Conservation (phyloP, 2,888 invertebrate species). For the Pseudococcus longispinus region DNA sequence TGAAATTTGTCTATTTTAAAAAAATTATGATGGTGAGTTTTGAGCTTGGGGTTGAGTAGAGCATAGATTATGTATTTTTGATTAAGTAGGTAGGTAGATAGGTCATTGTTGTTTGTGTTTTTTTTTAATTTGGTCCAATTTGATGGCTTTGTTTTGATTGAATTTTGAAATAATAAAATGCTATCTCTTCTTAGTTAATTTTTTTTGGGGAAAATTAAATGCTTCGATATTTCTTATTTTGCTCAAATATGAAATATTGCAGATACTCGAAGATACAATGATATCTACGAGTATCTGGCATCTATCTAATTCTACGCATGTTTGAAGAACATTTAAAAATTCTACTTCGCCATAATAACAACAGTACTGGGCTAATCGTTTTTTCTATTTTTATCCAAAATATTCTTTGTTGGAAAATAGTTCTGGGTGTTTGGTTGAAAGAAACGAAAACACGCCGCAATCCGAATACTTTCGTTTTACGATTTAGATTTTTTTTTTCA, state of each 20-base stretch:
- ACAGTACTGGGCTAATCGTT: neutral
- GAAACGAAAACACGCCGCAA: neutral
- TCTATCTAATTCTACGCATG: neutral
- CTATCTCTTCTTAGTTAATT: no score
- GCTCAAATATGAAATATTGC: no score
- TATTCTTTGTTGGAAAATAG: neutral
- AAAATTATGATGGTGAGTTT: neutral
- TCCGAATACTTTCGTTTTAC: neutral
- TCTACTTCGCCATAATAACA: neutral
- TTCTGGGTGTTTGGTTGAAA: neutral
- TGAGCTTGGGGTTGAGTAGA: neutral
- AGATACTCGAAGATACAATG: no score
- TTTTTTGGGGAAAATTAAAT: neutral
- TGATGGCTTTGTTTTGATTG: neutral
- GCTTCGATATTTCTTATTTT: no score
- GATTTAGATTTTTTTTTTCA: neutral
- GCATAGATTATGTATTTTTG: no score
- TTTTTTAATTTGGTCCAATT: neutral
- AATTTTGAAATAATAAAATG: neutral
- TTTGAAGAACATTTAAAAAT: neutral
- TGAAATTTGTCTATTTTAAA: neutral
- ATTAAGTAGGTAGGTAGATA: no score
- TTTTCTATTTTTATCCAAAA: conserved; percentile 22
- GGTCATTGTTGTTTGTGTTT: no score
- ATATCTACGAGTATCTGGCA: neutral